phyloP scores from a whole-genome alignment of 2,797 vertebrate genomes.

The Mycteria americana region DNA sequence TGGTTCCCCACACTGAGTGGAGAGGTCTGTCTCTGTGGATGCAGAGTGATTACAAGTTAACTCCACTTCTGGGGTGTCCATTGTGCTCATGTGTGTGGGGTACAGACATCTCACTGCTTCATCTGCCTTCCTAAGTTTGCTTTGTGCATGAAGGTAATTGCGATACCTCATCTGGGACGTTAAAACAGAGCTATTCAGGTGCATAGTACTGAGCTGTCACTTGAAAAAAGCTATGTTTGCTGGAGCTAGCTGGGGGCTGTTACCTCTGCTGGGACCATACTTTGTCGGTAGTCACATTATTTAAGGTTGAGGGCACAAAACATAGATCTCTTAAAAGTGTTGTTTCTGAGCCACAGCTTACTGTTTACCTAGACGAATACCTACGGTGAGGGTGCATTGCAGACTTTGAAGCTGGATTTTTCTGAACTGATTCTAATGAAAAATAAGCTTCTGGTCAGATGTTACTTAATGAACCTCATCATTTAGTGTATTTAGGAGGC shows the following conservation, averaged over 20 bases:
- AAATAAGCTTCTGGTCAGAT: neutral
- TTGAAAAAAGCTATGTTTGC: neutral
- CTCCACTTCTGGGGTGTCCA: neutral
- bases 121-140: neutral
- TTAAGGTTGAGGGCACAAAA: neutral
- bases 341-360: neutral
- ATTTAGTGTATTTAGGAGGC: neutral
- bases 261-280: neutral
- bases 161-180: neutral
- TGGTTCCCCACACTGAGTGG: neutral
- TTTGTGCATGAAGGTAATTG: neutral
- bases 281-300: rapidly evolving
- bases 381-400: too few relatives aligned
- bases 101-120: neutral
- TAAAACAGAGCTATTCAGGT: neutral
- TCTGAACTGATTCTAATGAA: neutral
- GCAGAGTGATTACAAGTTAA: neutral
- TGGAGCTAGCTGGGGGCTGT: neutral
- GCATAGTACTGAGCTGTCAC: neutral
- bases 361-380: neutral
- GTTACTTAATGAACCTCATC: neutral
- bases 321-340: neutral
- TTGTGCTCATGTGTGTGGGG: neutral
- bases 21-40: neutral
- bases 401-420: neutral